These are phyloP conservation scores for Rynchops niger DNA, from an alignment of 2,113 vertebrate genomes.

Conservation along the genomic window DNA sequence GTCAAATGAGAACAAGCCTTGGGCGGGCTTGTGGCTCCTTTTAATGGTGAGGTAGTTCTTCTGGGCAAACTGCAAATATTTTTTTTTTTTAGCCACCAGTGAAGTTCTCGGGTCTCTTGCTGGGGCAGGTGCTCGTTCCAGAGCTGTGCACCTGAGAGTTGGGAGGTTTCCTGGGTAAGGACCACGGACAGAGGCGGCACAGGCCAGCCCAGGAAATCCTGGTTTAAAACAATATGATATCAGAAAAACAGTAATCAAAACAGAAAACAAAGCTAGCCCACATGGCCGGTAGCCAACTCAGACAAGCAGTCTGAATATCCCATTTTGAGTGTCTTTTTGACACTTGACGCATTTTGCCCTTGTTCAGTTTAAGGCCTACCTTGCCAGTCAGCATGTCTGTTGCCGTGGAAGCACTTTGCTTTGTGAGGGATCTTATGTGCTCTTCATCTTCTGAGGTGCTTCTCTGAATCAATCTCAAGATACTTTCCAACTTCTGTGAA, in stretches of 20 bases:
- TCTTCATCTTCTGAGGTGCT: neutral
- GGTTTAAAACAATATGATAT: neutral
- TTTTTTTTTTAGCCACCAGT: neutral
- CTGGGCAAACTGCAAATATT: neutral
- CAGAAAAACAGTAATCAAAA: neutral
- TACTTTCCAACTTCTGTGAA: neutral
- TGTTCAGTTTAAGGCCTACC: neutral
- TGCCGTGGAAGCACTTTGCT: neutral
- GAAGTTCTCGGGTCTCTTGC: neutral
- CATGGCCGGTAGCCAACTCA: neutral
- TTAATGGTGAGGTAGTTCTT: neutral
- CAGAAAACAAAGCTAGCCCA: neutral
- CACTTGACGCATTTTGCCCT: neutral
- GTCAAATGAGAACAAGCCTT: neutral
- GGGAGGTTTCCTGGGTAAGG: neutral
- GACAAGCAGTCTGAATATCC: neutral
- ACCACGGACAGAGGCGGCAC: slow-evolving; percentile 59
- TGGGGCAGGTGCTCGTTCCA: neutral
- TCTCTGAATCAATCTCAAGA: neutral
- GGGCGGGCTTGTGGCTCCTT: neutral
- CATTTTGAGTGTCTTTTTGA: neutral
- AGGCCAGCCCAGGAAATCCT: neutral
- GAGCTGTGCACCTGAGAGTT: neutral
- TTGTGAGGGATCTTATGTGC: neutral
- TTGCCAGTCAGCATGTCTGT: neutral